Conservation (phyloP, 2,888 invertebrate species). For the Celastrina argiolus region DNA sequence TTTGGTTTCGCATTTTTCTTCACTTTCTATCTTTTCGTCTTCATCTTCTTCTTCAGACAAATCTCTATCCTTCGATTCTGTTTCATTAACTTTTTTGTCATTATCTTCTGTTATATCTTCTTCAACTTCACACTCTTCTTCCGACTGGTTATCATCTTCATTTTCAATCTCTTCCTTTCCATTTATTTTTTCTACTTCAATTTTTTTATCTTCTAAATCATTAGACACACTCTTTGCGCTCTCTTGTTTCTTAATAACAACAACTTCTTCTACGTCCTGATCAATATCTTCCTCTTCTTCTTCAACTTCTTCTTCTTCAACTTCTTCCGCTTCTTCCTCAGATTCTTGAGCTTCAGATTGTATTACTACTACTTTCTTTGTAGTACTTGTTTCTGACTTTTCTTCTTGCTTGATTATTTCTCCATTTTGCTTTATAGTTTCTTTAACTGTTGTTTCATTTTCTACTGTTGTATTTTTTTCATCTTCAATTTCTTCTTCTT, state of each 20-base stretch:
- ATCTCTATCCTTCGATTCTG: constrained; percentile 33
- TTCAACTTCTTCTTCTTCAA: constrained; percentile 43
- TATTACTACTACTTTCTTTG: constrained; percentile 56
- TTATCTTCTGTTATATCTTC: constrained; percentile 31
- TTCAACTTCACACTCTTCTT: constrained; percentile 33
- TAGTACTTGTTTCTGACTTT: constrained; percentile 52
- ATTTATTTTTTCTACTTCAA: constrained; percentile 34
- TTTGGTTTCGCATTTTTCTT: constrained; percentile 38
- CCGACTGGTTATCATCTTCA: constrained; percentile 26
- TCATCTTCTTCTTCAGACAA: constrained; percentile 27
- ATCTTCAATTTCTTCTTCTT: constrained; percentile 48
- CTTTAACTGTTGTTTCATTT: constrained; percentile 37
- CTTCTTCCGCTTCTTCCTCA: constrained; percentile 40
- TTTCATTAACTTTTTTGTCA: constrained; percentile 29
- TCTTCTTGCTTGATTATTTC: constrained; percentile 55
- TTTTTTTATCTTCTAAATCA: constrained; percentile 31
- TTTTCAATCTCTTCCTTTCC: constrained; percentile 38
- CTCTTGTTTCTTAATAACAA: constrained; percentile 30
- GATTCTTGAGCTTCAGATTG: constrained; percentile 41
- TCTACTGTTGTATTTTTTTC: constrained; percentile 31
- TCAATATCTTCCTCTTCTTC: constrained; percentile 43
- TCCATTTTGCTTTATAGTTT: constrained; percentile 41
- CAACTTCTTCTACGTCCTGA: constrained; percentile 30
- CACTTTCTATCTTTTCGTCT: constrained; percentile 35
- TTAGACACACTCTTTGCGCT: constrained; percentile 26